These are phyloP conservation scores for Labeo catla DNA, from an alignment of 2,113 vertebrate species.

Conservation along the genomic window DNA sequence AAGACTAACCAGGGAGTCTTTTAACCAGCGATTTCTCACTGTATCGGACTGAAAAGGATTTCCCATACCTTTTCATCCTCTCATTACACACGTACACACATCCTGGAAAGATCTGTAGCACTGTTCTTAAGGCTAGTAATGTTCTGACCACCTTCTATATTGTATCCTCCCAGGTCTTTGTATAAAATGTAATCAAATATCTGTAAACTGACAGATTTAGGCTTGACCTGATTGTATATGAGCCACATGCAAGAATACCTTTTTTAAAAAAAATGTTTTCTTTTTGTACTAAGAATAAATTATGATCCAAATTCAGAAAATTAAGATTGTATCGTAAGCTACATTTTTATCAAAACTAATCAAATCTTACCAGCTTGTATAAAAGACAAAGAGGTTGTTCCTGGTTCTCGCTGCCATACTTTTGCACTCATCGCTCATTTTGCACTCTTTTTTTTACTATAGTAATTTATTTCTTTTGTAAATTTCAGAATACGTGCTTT, in stretches of 20 bases:
- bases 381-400: slow-evolving; percentile 48
- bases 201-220: slow-evolving; percentile 12
- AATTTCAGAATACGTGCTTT: slow-evolving; percentile 11
- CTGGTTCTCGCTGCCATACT: slow-evolving; percentile 47
- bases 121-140: slow-evolving; percentile 52
- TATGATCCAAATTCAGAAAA: slow-evolving; percentile 48
- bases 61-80: not conserved
- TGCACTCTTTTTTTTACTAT: not conserved
- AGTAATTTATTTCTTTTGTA: not conserved
- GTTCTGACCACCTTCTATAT: not conserved
- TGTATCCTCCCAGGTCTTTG: slow-evolving; percentile 23
- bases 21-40: slow-evolving; percentile 58
- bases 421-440: slow-evolving; percentile 46
- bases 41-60: slow-evolving; percentile 17
- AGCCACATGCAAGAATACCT: slow-evolving; percentile 32
- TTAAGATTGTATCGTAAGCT: slow-evolving; percentile 50
- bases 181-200: slow-evolving; percentile 30
- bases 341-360: slow-evolving; percentile 53
- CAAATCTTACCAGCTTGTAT: slow-evolving; percentile 51
- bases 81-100: not conserved
- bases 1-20: slow-evolving; percentile 39
- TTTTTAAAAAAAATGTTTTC: not conserved
- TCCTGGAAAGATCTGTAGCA: slow-evolving; percentile 53
- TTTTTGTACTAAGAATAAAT: slow-evolving; percentile 56
- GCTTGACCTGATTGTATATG: slow-evolving; percentile 55